phyloP scores from a whole-genome alignment of 2,888 invertebrate genomes.

The Ceraclea dissimilis region DNA sequence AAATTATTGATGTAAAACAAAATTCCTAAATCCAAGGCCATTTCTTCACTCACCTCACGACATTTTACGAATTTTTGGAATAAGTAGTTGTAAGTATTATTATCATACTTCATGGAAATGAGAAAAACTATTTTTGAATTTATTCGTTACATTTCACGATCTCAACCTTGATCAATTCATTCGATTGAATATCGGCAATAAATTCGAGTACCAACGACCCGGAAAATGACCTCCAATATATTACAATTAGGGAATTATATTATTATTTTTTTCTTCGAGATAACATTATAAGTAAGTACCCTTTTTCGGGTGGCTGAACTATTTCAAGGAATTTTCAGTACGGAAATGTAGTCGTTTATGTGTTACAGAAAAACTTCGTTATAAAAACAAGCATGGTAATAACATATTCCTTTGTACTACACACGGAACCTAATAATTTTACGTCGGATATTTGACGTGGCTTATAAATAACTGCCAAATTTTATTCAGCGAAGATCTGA shows the following conservation, averaged over 20 bases:
- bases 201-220: not conserved
- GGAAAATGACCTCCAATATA: not conserved
- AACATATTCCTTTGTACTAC: not conserved
- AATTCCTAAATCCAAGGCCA: not conserved
- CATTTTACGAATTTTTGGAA: too few species aligned
- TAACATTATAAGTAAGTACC: not conserved
- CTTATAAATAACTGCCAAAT: too few species aligned
- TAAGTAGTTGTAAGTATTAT: not conserved
- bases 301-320: constrained; percentile 1
- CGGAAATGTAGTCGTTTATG: not conserved
- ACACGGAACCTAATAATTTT: not conserved
- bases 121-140: not conserved
- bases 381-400: not conserved
- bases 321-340: not conserved
- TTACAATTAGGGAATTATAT: not conserved
- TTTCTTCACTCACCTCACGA: not conserved
- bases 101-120: not conserved
- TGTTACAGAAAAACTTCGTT: not conserved
- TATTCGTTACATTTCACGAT: not conserved
- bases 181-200: not conserved
- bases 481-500: too few species aligned
- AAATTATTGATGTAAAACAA: too few species aligned
- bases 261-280: not conserved
- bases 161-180: not conserved
- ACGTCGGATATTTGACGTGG: too few species aligned